Conservation (phyloP, 1,140 invertebrate genomes). For the Scaptodrosophila lebanonensis region DNA sequence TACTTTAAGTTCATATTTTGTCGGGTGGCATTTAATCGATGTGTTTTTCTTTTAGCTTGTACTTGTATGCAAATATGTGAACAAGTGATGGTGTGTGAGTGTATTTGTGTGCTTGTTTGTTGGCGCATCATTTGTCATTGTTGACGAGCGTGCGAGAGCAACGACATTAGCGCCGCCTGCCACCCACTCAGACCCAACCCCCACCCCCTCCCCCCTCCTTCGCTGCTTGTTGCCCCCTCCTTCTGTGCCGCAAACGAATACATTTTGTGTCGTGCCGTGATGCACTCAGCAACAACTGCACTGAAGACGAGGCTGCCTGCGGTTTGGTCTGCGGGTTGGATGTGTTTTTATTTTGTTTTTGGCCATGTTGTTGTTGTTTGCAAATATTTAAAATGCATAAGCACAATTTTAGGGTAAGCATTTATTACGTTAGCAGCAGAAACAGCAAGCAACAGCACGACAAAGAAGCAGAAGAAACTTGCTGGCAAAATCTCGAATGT, state of each 20-base stretch:
- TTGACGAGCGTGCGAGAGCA: slow-evolving; percentile 43
- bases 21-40: no score
- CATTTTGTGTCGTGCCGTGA: slow-evolving; percentile 46
- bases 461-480: background rate
- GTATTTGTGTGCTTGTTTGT: no score
- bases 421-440: slow-evolving; percentile 18
- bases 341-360: slow-evolving; percentile 8
- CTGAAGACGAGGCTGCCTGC: slow-evolving; percentile 27
- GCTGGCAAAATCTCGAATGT: background rate
- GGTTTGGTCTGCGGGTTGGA: background rate
- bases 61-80: no score
- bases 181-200: background rate
- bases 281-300: slow-evolving; percentile 12
- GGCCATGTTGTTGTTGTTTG: slow-evolving; percentile 31
- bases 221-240: slow-evolving; percentile 19
- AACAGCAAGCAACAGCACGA: background rate
- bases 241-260: slow-evolving; percentile 38
- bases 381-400: slow-evolving; percentile 49
- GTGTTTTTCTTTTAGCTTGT: no score
- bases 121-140: slow-evolving; percentile 23
- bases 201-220: background rate
- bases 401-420: slow-evolving; percentile 39
- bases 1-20: no score
- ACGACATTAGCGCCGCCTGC: slow-evolving; percentile 41
- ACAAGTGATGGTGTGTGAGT: no score